These are phyloP conservation scores for Brachypalpus laphriformis DNA, from an alignment of 2,888 invertebrate genomes.

Conservation along the genomic window DNA sequence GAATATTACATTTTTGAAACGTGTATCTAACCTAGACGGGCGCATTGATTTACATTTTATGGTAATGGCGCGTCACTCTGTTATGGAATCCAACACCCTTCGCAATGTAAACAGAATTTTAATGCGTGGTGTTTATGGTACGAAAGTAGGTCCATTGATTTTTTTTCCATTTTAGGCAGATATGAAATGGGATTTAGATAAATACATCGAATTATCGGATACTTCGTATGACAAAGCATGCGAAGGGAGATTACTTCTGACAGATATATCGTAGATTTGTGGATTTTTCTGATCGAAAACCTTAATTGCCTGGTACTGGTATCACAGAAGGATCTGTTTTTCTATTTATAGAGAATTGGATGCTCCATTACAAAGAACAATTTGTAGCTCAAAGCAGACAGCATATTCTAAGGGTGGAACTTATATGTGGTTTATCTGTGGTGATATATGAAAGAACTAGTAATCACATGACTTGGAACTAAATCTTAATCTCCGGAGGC, in stretches of 20 bases:
- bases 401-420: background rate
- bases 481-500: background rate
- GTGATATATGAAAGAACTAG: background rate
- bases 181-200: background rate
- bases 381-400: background rate
- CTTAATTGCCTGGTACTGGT: background rate
- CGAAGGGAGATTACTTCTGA: background rate
- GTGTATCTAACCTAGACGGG: background rate
- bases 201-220: background rate
- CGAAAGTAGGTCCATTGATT: background rate
- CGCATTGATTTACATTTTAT: conserved; percentile 33
- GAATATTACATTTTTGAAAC: conserved; percentile 21
- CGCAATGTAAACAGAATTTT: conserved; percentile 1
- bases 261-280: background rate
- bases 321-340: background rate
- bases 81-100: background rate
- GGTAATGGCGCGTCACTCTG: background rate
- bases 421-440: background rate
- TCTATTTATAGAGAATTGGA: background rate
- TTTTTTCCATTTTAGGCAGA: background rate
- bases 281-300: background rate
- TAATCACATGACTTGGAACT: background rate
- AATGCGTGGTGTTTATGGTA: background rate
- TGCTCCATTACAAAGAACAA: background rate
- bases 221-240: background rate